Percentiles rank a stretch among this genome's conserved stretches.
These are phyloP conservation scores for Anorthoa munda DNA, from an alignment of 2,888 invertebrate species.

Conservation along the genomic window DNA sequence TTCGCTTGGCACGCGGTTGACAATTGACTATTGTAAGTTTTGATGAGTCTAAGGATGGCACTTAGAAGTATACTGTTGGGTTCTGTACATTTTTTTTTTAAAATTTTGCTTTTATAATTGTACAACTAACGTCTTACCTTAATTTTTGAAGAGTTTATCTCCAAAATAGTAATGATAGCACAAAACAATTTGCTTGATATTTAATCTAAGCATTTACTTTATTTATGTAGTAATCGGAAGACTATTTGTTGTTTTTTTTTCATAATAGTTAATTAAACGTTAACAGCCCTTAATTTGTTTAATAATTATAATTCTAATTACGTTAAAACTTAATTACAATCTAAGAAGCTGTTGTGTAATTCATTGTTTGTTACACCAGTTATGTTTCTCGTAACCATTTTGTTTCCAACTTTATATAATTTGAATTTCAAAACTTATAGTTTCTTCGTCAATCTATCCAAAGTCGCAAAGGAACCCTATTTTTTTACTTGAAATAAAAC, in stretches of 20 bases:
- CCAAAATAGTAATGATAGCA: too few species aligned
- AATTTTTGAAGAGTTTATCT: background rate
- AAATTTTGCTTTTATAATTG: too few species aligned
- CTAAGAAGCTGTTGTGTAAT: too few species aligned
- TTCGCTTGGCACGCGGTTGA: constrained; percentile 65
- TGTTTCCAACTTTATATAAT: background rate
- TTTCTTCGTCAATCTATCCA: background rate
- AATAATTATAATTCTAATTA: constrained; percentile 2
- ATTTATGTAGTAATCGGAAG: background rate
- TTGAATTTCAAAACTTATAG: background rate
- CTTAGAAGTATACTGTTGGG: constrained; percentile 28
- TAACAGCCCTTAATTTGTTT: background rate
- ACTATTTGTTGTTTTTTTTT: background rate
- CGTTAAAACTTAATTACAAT: background rate
- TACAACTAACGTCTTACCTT: background rate
- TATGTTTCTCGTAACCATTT: background rate
- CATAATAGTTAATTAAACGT: background rate
- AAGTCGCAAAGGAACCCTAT: constrained; percentile 40
- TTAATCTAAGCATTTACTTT: background rate
- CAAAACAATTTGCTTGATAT: too few species aligned
- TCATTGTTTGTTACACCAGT: background rate
- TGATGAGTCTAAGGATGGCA: constrained; percentile 40
- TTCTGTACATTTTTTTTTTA: constrained; percentile 40
- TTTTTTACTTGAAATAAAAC: constrained; percentile 38
- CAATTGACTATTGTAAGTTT: constrained; percentile 63